Evolutionary conservation across 2,888 invertebrate genomes (phyloP), one percentile per base, ranked within the genome.

Genomic region (Andrena praecox): DNA sequence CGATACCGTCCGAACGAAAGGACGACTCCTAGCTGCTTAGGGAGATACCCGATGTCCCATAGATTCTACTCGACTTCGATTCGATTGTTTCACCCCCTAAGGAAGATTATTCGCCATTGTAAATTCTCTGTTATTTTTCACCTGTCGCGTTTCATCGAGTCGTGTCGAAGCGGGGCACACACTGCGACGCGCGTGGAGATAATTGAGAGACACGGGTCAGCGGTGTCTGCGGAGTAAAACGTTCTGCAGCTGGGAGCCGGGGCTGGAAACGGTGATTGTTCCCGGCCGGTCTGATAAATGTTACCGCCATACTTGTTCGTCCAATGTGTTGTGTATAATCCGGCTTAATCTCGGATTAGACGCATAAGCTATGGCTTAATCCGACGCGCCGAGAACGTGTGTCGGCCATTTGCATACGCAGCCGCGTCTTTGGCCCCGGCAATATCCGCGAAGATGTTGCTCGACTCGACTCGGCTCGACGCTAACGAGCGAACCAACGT

Each of bases 311-410:
- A 82, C 77, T 83, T 83, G 84, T 77, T 75, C 79, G 70, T 50
- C 71, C 80, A 71, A 77, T 82, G 85, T 80, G 77, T 85, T 77
- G 80, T 63, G 80, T 82, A 80, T 82, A 85, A 85, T 79, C 85
- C 85, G 54, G 67, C 70, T 80, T 85, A 85, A 85, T 85, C 85
- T 50, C 20, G 85, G 85, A 85, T 85, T 85, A 85, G 80, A 82
- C 69, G 82, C 82, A 85, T 77, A 85, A 85, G 78, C 85, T 85
- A 85, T 60, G 80, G 80, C 85, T 85, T 85, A 85, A 85, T 85
- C 82, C 85, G 69, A 80, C 75, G 73, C 80, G 59, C 66, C 78
- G 71, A 77, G 76, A 80, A 67, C 76, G 84, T 80, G 84, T 80
- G 84, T 83, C 70, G 62, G 73, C 60, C 79, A 84, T 84, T 84